Base-by-base conservation (phyloP, 53 echinoderm and acorn worm species). In the Patiria pectinifera region DNA sequence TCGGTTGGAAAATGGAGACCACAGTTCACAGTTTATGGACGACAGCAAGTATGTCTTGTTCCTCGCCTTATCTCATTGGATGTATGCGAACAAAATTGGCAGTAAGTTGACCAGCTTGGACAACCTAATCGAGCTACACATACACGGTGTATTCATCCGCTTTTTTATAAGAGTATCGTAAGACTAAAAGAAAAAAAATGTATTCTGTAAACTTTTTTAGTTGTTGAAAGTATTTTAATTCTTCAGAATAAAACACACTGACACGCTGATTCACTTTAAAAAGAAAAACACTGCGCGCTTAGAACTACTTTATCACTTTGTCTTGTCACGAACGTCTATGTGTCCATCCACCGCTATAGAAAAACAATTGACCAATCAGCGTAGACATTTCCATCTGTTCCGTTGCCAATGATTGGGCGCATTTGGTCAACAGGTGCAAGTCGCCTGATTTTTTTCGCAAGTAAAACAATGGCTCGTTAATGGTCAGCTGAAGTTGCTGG, bases 291-390 rank as follows among this genome's bases (percentile, higher is more conserved):
- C 21, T 83, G 60, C 18, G 14, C 26, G 22, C 2, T 11, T 14
- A 19, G 13, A 69, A 74, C 86, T 86, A 86, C 49, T 21, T 86
- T 74, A 9, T n/a, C 16, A n/a, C 44, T 23, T 23, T 15, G 18
- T 70, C 85, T 85, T 71, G 8, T 71, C 71, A 72, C 86, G 45
- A 22, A 46, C 24, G 12, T 45, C 47, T 45, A 46, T 47, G 71
- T 85, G 24, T 75, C 25, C 86, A 74, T 86, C 86, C 86, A 45
- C 76, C 35, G 47, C 5, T 4, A 21, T 11, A 48, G 47, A 45
- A 85, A 72, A 86, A 86, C 86, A 86, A 86, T 25, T 72, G 86
- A 86, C 86, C 75, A 86, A 75, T 75, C 86, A 86, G 86, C 74
- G 53, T 45, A 4, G 49, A 13, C 58, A 35, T 19, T 26, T 3